Base-by-base conservation (phyloP, 2,113 vertebrate genomes). In the Marmota flaviventris region DNA sequence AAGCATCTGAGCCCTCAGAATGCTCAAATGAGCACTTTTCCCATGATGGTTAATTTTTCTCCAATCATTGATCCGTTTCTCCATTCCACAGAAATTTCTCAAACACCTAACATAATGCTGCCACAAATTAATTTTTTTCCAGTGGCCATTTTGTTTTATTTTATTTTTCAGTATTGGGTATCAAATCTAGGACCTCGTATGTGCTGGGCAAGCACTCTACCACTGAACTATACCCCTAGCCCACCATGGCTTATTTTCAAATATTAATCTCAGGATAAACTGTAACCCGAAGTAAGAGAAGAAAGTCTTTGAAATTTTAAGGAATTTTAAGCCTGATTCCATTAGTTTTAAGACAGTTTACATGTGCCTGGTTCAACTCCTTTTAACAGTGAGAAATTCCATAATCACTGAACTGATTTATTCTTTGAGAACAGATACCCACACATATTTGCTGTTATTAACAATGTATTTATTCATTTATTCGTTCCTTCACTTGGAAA, bases 391-490 rank as follows among this genome's bases (percentile, higher is more conserved):
- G 56, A 42, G 56, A 82, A 67, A 92, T 87, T 94, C 82, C 32
- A 34, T 16, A 25, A 90, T 78, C 75, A 53, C 6, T 8, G 94
- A 61, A 37, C 75, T 56, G 88, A 85, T 88, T 83, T 87, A 85
- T 78, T 88, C 89, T 85, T 39, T 3, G 73, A 88, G 37, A 84
- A 94, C 63, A 83, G 82, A 98, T 85, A 83, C 75, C 79, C 73
- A 85, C 67, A 20, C 42, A 27, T 34, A 94, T 82, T 95, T 88
- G 73, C 77, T 58, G 61, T 79, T 85, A 93, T 95, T 96, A 85
- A 39, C 24, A 7, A 94, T 91, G 89, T 17, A 94, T 94, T 93
- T 96, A 96, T 95, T 85, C 87, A 96, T 93, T 84, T 91, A 89
- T 82, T 94, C 89, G 39, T 51, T 91, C 77, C 56, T 51, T 89